Evolutionary conservation across 2,797 vertebrate species (phyloP), one percentile per base, ranked within the genome.

Genomic region (Glyptemys insculpta): DNA sequence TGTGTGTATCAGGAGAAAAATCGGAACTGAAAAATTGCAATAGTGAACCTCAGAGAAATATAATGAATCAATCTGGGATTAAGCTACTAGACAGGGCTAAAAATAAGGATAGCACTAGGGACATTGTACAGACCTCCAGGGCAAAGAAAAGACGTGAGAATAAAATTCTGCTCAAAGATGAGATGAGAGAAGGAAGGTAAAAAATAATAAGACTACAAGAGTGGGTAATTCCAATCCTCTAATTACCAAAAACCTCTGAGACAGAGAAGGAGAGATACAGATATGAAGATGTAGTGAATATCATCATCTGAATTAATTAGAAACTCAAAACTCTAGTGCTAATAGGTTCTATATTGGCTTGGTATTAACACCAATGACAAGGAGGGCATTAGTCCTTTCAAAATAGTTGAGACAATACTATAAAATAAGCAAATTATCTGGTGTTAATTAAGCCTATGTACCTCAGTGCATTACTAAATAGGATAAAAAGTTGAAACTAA

Each of bases 41-140:
- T 10, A 95, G 95, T 82, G 86, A 97, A 79, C 96, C 94, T 96
- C 0, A 0, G 91, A 97, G 96, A 97, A 95, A 95, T 92, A 91
- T 89, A 97, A 97, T 89, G 89, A 98, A 95, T 95, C 96, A 94
- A 89, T 96, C 92, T 96, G 96, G 96, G 95, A 97, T 96, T 97
- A 97, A 93, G 57, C 54, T 96, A 76, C 90, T 87, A 94, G 82
- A 87, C 41, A 96, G 84, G 47, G 91, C 91, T 88, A 89, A 95
- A 92, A 93, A 87, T 81, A 95, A 89, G 88, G 65, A 91, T 81
- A 91, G 59, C 95, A 96, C 86, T 78, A 68, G 85, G 89, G 94
- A 95, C n/a, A 52, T 87, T 84, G n/a, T 72, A 80, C 56, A 83
- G 89, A 95, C 85, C 96, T 97, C 87, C 72, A 88, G 92, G 90